A percentile compares a stretch with the other conserved stretches of the same genome.
Evolutionary conservation across 2,888 invertebrate genomes (phyloP).

Genomic region (Drosophila multiciliata): DNA sequence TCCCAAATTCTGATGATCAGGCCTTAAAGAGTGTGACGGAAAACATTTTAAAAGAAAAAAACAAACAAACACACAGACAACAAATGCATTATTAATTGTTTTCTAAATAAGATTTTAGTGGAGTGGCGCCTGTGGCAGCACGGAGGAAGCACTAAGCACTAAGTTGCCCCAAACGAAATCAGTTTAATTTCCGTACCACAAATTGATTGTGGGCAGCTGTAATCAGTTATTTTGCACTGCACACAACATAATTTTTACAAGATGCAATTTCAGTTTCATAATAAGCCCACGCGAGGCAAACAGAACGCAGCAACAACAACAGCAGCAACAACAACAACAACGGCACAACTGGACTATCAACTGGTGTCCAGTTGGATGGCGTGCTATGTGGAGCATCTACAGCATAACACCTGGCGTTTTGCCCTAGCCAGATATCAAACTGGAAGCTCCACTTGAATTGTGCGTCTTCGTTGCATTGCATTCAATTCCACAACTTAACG

Average conservation of each 20-base stretch:
- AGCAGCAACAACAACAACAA: conserved; percentile 42
- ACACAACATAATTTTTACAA: conserved; percentile 44
- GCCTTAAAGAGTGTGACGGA: conserved; percentile 70
- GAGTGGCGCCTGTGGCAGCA: conserved; percentile 67
- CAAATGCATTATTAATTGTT: conserved; percentile 66
- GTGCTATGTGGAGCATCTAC: conserved; percentile 57
- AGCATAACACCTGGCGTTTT: conserved; percentile 64
- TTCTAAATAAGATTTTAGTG: conserved; percentile 57
- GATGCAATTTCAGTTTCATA: conserved; percentile 64
- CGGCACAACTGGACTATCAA: conserved; percentile 59
- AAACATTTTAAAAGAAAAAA: conserved; percentile 55
- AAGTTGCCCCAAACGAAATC: conserved; percentile 33
- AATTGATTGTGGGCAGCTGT: conserved; percentile 65
- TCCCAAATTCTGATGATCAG: conserved; percentile 3
- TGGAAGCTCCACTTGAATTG: conserved; percentile 62
- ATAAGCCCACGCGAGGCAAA: conserved; percentile 69
- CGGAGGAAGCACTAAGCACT: conserved; percentile 13
- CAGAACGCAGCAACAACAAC: conserved; percentile 29
- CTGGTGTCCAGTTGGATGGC: conserved; percentile 44
- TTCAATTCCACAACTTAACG: conserved; percentile 33
- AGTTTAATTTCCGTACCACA: conserved; percentile 59
- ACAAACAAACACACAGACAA: not conserved
- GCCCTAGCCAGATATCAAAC: conserved; percentile 59
- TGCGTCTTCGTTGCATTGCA: conserved; percentile 41
- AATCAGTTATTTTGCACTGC: conserved; percentile 13